Conservation (phyloP, 2,888 invertebrate species). For the Sphaerophoria rueppellii region DNA sequence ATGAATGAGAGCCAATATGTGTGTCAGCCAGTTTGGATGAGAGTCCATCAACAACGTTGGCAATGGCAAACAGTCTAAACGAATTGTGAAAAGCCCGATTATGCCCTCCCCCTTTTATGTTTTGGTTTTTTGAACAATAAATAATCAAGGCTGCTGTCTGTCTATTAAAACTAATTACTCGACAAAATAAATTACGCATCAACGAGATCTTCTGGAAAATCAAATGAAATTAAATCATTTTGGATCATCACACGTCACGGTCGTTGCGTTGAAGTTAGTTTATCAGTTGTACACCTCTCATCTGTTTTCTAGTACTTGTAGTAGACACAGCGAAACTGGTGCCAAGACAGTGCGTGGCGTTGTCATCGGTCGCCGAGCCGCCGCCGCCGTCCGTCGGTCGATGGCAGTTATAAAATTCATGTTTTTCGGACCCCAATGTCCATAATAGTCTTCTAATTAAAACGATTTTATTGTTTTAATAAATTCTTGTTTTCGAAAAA, state of each 20-base stretch:
- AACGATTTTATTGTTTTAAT: conserved; percentile 73
- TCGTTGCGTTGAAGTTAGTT: neutral
- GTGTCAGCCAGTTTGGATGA: conserved; percentile 33
- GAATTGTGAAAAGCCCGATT: conserved; percentile 58
- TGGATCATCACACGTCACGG: conserved; percentile 63
- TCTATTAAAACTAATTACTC: conserved; percentile 73
- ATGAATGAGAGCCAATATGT: conserved; percentile 48
- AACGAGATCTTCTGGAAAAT: conserved; percentile 38
- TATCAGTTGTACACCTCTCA: conserved; percentile 47
- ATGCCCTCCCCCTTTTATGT: conserved; percentile 19
- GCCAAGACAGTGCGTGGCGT: conserved; percentile 45
- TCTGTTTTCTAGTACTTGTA: neutral
- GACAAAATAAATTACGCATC: conserved; percentile 64
- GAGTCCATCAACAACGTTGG: conserved; percentile 41
- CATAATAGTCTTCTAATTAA: conserved; percentile 58
- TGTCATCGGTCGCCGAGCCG: conserved; percentile 33
- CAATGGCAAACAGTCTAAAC: conserved; percentile 28
- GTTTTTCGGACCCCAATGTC: conserved; percentile 18
- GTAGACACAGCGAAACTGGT: no score
- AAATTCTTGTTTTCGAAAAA: conserved; percentile 61
- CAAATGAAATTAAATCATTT: conserved; percentile 72
- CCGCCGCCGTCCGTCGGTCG: no score
- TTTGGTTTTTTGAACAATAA: conserved; percentile 39
- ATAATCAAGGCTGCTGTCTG: conserved; percentile 71
- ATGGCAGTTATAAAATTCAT: neutral